phyloP scores from a whole-genome alignment of 2,888 invertebrate species.

The Lithophane semibrunnea region DNA sequence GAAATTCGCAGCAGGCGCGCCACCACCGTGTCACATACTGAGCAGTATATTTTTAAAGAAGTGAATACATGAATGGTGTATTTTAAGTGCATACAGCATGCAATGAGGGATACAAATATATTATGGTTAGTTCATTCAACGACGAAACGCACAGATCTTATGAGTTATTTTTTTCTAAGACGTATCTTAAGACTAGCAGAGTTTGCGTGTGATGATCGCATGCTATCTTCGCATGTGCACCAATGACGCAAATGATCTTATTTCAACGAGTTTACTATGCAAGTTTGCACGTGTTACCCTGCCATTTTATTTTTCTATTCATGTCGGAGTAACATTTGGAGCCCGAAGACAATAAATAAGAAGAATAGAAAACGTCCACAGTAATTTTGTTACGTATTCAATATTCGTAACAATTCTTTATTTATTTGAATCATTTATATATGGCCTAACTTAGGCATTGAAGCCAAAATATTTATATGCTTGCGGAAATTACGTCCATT shows the following conservation, averaged over 20 bases:
- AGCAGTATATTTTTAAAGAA: slow-evolving; percentile 42
- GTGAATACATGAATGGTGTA: slow-evolving; percentile 39
- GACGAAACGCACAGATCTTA: neutral
- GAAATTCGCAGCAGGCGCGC: slow-evolving; percentile 41
- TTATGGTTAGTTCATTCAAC: slow-evolving; percentile 23
- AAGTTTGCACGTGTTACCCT: slow-evolving; percentile 51
- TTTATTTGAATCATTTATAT: slow-evolving; percentile 15
- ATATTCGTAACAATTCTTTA: slow-evolving; percentile 5
- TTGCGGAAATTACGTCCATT: neutral
- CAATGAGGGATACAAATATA: slow-evolving; percentile 13
- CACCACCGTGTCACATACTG: slow-evolving; percentile 27
- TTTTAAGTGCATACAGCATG: slow-evolving; percentile 30
- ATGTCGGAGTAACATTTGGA: slow-evolving; percentile 37
- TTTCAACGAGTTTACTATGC: slow-evolving; percentile 51
- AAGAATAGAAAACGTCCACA: slow-evolving; percentile 26
- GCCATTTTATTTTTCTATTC: slow-evolving; percentile 49
- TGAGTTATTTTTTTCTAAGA: slow-evolving; percentile 12
- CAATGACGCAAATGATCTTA: slow-evolving; percentile 67
- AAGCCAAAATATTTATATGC: neutral
- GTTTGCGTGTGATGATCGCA: slow-evolving; percentile 64
- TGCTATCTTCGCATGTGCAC: slow-evolving; percentile 66
- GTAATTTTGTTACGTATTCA: slow-evolving; percentile 25
- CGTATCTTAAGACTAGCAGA: slow-evolving; percentile 10
- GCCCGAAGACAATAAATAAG: slow-evolving; percentile 34
- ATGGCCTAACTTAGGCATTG: neutral